A percentile compares a stretch with the other conserved stretches of the same genome.
Conservation (phyloP, 2,888 invertebrate species). For the Ditylenchus weischeri region DNA sequence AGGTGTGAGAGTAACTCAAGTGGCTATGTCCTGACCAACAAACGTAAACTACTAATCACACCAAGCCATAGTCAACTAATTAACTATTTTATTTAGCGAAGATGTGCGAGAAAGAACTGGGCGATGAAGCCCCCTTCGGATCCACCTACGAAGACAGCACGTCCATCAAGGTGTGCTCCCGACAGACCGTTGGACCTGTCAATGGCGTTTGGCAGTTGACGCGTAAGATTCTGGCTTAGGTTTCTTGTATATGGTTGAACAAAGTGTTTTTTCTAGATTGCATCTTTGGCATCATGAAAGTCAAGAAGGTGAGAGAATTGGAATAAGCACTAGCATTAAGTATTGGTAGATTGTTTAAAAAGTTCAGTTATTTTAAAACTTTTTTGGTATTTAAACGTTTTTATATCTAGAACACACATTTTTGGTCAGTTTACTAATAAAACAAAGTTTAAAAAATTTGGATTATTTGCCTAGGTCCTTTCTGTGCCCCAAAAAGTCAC, state of each 20-base stretch:
- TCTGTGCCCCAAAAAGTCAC: too few species aligned
- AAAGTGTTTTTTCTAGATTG: not conserved
- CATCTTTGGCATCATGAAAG: constrained; percentile 1
- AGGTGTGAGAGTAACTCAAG: not conserved
- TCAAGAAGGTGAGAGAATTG: not conserved
- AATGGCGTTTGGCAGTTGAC: not conserved
- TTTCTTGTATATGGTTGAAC: not conserved
- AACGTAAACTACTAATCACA: not conserved
- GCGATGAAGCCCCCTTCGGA: not conserved
- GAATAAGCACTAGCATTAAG: too few species aligned
- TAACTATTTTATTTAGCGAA: constrained; percentile 3
- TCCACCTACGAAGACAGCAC: constrained; percentile 1
- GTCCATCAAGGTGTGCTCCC: constrained; percentile 3
- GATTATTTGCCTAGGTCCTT: too few species aligned
- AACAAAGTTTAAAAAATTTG: too few species aligned
- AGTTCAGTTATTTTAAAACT: too few species aligned
- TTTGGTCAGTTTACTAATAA: too few species aligned
- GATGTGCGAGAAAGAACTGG: constrained; percentile 7
- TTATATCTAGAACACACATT: too few species aligned
- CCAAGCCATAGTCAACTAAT: constrained; percentile 4
- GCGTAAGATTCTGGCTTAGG: not conserved
- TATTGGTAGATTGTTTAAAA: too few species aligned
- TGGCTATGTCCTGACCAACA: not conserved
- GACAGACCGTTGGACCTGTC: not conserved
- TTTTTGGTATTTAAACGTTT: too few species aligned